Evolutionary conservation across 2,113 vertebrate genomes (phyloP).

Genomic region (Calyptommatus sinebrachiatus): DNA sequence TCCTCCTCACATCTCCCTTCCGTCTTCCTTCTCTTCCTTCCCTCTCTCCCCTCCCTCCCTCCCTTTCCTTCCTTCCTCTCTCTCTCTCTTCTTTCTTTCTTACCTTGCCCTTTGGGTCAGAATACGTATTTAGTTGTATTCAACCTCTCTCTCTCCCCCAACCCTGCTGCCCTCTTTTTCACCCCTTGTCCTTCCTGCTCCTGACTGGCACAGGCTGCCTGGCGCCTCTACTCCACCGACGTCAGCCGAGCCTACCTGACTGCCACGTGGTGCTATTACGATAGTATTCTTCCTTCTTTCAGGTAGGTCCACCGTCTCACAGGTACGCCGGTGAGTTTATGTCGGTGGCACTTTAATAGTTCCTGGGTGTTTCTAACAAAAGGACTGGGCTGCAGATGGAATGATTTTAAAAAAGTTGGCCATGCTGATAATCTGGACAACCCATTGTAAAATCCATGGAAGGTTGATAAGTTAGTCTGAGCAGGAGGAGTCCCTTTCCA

Average conservation of each 20-base stretch:
- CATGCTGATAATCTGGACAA: too few relatives aligned
- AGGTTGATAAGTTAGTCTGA: neutral
- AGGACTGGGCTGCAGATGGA: neutral
- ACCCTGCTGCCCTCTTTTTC: neutral
- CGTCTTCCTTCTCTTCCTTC: too few relatives aligned
- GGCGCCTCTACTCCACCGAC: constrained; percentile 95
- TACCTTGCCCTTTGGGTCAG: neutral
- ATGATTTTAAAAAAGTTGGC: too few relatives aligned
- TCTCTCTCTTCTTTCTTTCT: neutral
- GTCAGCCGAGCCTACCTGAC: constrained; percentile 86
- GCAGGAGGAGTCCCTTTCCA: too few relatives aligned
- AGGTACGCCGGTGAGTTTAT: rapidly evolving
- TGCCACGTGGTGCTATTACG: constrained; percentile 98
- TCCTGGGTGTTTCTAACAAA: too few relatives aligned
- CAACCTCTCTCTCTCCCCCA: neutral
- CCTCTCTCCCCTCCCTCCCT: too few relatives aligned
- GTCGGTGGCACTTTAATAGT: neutral
- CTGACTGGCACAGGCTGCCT: constrained; percentile 80
- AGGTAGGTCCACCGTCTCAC: constrained; percentile 74
- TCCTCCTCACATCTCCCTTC: too few relatives aligned
- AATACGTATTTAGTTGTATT: too few relatives aligned
- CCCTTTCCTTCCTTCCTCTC: neutral
- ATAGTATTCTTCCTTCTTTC: constrained; percentile 95
- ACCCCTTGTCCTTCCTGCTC: neutral
- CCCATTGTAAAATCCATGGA: too few relatives aligned